Evolutionary conservation across 2,888 invertebrate species (phyloP).

Genomic region (Augiades crinisus): DNA sequence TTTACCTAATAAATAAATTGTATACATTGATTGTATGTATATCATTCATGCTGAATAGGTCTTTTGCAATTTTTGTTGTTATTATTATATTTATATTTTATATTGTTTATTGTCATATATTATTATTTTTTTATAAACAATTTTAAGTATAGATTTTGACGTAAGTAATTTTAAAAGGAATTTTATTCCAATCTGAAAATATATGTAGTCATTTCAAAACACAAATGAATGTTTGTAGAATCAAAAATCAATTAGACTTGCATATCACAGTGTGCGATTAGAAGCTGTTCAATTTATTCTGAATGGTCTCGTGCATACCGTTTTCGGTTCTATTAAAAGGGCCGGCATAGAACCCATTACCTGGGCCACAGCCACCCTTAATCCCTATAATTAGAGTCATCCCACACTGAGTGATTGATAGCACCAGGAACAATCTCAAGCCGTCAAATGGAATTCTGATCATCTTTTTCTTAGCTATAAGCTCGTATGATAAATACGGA

Average conservation of each 20-base stretch:
- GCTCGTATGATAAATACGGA: slow-evolving; percentile 3
- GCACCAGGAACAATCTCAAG: slow-evolving; percentile 48
- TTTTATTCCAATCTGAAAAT: too few species aligned
- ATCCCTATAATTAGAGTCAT: slow-evolving; percentile 77
- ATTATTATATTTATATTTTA: too few species aligned
- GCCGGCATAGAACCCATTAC: slow-evolving; percentile 57
- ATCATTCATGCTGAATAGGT: too few species aligned
- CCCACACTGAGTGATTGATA: slow-evolving; percentile 74
- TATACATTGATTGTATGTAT: too few species aligned
- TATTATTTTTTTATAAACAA: too few species aligned
- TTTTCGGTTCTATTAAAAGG: slow-evolving; percentile 51
- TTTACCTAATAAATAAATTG: too few species aligned
- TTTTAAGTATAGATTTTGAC: too few species aligned
- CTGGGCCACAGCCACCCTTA: slow-evolving; percentile 58
- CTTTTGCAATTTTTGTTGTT: too few species aligned
- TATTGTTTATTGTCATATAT: too few species aligned
- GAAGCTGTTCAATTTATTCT: slow-evolving; percentile 55
- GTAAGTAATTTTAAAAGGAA: too few species aligned
- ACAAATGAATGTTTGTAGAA: too few species aligned
- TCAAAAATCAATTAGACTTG: slow-evolving; percentile 22
- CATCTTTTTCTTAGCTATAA: slow-evolving; percentile 50
- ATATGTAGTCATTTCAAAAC: too few species aligned
- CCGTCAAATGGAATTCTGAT: slow-evolving; percentile 70
- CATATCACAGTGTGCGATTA: slow-evolving; percentile 41
- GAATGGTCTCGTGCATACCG: slow-evolving; percentile 39